Conservation (phyloP, 2,113 vertebrate species). For the Neotragus pygmaeus region DNA sequence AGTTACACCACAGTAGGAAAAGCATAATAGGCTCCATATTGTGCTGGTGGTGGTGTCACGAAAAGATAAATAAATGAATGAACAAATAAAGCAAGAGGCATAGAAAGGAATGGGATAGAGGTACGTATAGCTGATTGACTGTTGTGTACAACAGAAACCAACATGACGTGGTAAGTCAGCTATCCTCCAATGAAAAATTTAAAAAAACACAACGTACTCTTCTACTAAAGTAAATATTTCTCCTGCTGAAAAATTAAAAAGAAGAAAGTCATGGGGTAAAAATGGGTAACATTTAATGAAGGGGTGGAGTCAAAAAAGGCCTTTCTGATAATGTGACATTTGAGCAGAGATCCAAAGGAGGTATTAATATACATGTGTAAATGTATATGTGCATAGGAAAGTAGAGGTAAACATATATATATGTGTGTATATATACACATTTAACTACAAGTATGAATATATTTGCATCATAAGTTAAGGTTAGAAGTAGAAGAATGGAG, state of each 20-base stretch:
- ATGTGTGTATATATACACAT: background rate
- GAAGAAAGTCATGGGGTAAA: background rate
- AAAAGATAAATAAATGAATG: background rate
- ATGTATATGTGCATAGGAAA: background rate
- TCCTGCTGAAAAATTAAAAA: background rate
- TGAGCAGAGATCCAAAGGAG: background rate
- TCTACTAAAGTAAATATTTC: background rate
- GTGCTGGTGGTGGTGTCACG: background rate
- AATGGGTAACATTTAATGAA: background rate
- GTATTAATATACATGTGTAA: background rate
- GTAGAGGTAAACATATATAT: background rate
- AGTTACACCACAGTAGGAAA: background rate
- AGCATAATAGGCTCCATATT: background rate
- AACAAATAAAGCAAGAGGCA: background rate
- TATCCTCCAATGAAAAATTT: background rate
- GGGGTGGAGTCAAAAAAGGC: background rate
- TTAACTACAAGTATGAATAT: background rate
- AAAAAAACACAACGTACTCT: background rate
- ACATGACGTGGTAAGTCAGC: rapidly evolving
- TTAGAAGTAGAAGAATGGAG: background rate
- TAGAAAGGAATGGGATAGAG: background rate
- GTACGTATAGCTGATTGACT: background rate
- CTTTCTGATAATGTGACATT: background rate
- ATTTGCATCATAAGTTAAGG: background rate
- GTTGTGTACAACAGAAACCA: background rate